Evolutionary conservation across 2,888 invertebrate species (phyloP).

Genomic region (Dryomyza anilis): DNA sequence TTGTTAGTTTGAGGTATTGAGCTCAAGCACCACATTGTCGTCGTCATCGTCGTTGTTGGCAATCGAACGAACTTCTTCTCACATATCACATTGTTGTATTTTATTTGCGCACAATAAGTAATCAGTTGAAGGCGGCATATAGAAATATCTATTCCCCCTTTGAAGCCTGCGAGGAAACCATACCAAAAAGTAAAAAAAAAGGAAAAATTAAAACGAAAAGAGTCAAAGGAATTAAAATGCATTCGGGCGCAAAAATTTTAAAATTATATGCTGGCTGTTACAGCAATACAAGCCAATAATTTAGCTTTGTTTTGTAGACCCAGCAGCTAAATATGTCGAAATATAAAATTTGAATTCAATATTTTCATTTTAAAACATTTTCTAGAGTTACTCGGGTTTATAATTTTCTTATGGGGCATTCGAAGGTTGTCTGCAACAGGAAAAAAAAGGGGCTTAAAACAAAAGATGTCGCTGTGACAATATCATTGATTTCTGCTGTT

Average conservation of each 20-base stretch:
- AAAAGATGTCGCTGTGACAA: conserved; percentile 41
- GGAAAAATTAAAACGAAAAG: too few species aligned
- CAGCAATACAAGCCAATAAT: conserved; percentile 7
- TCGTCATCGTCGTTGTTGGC: conserved; percentile 19
- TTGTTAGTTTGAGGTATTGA: too few species aligned
- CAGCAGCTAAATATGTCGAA: too few species aligned
- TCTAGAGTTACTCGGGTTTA: too few species aligned
- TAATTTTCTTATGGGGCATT: too few species aligned
- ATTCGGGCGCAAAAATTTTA: conserved; percentile 61
- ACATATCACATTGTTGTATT: conserved; percentile 25
- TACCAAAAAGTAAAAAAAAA: conserved; percentile 19
- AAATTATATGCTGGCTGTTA: conserved; percentile 48
- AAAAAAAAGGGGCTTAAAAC: conserved; percentile 34
- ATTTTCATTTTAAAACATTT: too few species aligned
- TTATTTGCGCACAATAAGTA: conserved; percentile 27
- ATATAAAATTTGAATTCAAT: too few species aligned
- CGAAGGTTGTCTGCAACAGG: too few species aligned
- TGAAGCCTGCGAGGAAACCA: conserved; percentile 36
- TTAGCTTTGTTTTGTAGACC: too few species aligned
- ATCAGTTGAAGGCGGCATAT: conserved; percentile 26
- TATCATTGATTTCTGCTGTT: conserved; percentile 50
- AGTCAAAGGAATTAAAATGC: conserved; percentile 61
- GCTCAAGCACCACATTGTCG: too few species aligned
- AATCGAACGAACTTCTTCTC: conserved; percentile 30
- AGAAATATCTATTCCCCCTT: not conserved